Evolutionary conservation across 2,888 invertebrate species (phyloP).

Genomic region (Arrhopalites spinosus): DNA sequence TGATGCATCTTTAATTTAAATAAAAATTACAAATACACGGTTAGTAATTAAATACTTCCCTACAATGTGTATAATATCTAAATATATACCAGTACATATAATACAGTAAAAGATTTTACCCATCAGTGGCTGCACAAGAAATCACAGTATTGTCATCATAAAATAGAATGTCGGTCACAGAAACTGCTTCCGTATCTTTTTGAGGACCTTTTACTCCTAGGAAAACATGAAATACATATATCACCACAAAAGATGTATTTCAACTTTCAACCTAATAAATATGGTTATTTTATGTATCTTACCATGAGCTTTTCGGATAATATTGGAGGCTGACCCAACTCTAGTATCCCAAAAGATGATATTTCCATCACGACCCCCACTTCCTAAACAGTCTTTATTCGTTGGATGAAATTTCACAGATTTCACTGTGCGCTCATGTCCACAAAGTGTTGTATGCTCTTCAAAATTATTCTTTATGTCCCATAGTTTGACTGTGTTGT

Average conservation of each 20-base stretch:
- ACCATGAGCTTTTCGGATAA: conserved; percentile 71
- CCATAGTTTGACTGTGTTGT: conserved; percentile 81
- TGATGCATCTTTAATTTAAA: conserved; percentile 66
- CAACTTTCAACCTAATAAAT: too few relatives aligned
- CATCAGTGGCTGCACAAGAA: conserved; percentile 86
- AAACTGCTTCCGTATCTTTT: conserved; percentile 57
- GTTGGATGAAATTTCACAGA: conserved; percentile 74
- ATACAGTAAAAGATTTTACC: conserved; percentile 61
- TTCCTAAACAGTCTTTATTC: conserved; percentile 61
- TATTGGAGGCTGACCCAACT: conserved; percentile 67
- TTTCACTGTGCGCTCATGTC: conserved; percentile 81
- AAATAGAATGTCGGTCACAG: conserved; percentile 81
- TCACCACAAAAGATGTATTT: not conserved
- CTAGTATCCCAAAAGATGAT: conserved; percentile 84
- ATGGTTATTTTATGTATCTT: conserved; percentile 36
- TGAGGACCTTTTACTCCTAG: conserved; percentile 27
- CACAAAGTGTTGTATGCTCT: conserved; percentile 57
- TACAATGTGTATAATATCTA: not conserved
- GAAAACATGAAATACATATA: not conserved
- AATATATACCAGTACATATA: not conserved
- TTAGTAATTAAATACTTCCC: not conserved
- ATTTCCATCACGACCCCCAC: conserved; percentile 85
- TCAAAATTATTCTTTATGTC: conserved; percentile 69
- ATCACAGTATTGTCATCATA: conserved; percentile 78
- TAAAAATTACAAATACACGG: conserved; percentile 13